A percentile compares a stretch with the other conserved stretches of the same genome.
Conservation (phyloP, 2,113 vertebrate species). For the Eulemur rufifrons region DNA sequence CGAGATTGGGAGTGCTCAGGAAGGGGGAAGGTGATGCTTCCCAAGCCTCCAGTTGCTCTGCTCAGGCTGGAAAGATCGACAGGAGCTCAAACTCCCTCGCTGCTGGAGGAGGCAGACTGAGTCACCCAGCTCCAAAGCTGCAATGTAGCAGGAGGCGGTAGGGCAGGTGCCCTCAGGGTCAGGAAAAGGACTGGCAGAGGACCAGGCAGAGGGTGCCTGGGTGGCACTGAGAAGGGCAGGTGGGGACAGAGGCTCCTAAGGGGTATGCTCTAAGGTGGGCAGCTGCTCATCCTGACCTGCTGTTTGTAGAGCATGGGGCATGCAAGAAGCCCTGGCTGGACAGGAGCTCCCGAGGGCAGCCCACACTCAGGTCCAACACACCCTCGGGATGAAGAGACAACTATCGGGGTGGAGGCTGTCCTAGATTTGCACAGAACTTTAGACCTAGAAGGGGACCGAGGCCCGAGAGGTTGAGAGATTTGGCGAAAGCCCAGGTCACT, state of each 20-base stretch:
- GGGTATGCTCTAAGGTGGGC: neutral
- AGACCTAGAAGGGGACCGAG: neutral
- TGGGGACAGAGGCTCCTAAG: neutral
- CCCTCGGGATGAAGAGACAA: neutral
- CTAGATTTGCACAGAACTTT: neutral
- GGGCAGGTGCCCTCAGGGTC: neutral
- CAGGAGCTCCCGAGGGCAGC: neutral
- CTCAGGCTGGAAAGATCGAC: neutral
- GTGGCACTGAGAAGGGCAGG: neutral
- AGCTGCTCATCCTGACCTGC: neutral
- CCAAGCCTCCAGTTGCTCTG: neutral
- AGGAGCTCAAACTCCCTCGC: neutral
- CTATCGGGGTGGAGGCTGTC: neutral
- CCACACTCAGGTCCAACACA: neutral
- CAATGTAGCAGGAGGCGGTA: neutral
- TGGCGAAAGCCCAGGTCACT: neutral
- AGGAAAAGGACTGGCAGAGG: neutral
- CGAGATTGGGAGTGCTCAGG: neutral
- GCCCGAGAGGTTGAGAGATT: neutral
- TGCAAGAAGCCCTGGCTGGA: neutral
- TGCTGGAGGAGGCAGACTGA: neutral
- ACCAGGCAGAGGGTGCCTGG: neutral
- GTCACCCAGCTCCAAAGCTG: neutral
- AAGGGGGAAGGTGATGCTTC: neutral
- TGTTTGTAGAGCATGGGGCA: neutral